These are phyloP conservation scores for Neosalanx taihuensis DNA, from an alignment of 2,797 vertebrate genomes.

Conservation along the genomic window DNA sequence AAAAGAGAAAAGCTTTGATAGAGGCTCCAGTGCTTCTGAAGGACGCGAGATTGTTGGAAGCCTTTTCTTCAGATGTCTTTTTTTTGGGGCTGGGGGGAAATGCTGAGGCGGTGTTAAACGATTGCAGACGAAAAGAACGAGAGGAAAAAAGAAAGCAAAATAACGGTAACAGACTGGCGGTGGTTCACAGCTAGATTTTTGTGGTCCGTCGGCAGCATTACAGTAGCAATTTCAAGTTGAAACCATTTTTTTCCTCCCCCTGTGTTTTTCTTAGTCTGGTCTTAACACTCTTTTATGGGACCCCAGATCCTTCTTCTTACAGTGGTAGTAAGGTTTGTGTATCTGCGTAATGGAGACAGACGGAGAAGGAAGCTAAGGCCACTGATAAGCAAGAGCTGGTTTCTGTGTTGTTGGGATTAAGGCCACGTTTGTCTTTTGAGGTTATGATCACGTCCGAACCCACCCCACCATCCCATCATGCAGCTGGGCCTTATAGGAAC, in stretches of 20 bases:
- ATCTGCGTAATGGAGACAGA: conserved; percentile 42
- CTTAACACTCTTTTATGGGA: conserved; percentile 59
- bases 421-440: conserved; percentile 22
- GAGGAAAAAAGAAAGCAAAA: conserved; percentile 59
- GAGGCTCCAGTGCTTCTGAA: conserved; percentile 74
- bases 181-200: conserved; percentile 70
- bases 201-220: conserved; percentile 66
- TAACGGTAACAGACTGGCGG: conserved; percentile 67
- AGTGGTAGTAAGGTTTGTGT: conserved; percentile 23
- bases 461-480: neutral
- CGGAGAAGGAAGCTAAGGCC: conserved; percentile 26
- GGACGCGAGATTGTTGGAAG: conserved; percentile 73
- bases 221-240: conserved; percentile 63
- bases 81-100: conserved; percentile 71
- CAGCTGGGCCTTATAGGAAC: conserved; percentile 5
- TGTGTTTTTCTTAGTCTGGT: conserved; percentile 67
- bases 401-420: conserved; percentile 34
- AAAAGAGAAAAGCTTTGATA: conserved; percentile 74
- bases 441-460: conserved; percentile 14
- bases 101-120: conserved; percentile 87
- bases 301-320: conserved; percentile 46
- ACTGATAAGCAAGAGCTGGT: conserved; percentile 26
- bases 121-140: conserved; percentile 77
- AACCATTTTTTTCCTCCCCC: conserved; percentile 41
- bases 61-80: conserved; percentile 88